Evolutionary conservation across 2,797 vertebrate genomes (phyloP).

Genomic region (Epinephelus coioides): DNA sequence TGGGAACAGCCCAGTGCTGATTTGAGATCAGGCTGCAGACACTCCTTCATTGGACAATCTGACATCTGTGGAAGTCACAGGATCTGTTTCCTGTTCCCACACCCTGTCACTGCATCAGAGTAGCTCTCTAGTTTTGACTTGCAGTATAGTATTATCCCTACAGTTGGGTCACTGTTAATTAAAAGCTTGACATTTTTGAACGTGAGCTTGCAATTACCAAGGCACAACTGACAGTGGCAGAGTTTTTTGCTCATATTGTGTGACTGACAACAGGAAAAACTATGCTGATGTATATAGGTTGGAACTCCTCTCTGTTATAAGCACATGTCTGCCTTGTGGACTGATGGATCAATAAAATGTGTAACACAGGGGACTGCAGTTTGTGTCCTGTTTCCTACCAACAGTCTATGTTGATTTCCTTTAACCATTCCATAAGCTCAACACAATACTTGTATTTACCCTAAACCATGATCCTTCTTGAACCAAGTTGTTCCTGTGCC

Average conservation of each 20-base stretch:
- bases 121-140: background rate
- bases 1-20: slow-evolving; percentile 13
- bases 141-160: background rate
- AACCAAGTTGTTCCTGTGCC: no score
- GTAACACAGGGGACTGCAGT: no score
- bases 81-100: slow-evolving; percentile 31
- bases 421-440: no score
- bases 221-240: no score
- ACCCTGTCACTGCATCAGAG: background rate
- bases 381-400: no score
- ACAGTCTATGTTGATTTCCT: no score
- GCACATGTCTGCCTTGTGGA: background rate
- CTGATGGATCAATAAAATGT: no score
- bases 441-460: no score
- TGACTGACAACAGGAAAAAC: background rate
- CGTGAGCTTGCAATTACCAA: background rate
- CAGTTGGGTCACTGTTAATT: background rate
- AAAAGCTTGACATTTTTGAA: background rate
- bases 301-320: background rate
- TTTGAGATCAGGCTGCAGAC: background rate
- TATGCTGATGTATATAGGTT: background rate
- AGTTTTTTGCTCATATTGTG: background rate
- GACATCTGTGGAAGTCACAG: slow-evolving; percentile 6
- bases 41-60: slow-evolving; percentile 2
- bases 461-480: no score